Evolutionary conservation across 1,140 invertebrate species (phyloP).

Genomic region (Agraylea sexmaculata): DNA sequence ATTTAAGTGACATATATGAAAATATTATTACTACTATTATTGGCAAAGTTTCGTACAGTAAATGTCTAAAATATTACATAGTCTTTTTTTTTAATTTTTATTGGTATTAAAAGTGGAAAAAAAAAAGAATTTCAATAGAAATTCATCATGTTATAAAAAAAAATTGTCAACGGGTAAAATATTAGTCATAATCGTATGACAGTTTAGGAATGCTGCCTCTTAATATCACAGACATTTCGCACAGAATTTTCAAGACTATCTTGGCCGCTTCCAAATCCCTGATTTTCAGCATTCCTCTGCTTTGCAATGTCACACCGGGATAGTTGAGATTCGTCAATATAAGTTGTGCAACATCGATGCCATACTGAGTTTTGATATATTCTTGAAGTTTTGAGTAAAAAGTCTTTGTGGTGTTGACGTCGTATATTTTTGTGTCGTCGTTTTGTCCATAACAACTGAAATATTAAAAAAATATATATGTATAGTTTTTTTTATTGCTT

Average conservation of each 20-base stretch:
- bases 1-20: neutral
- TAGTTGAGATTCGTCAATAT: slow-evolving; percentile 11
- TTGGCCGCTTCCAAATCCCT: slow-evolving; percentile 7
- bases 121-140: too few relatives aligned
- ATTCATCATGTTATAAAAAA: slow-evolving; percentile 1
- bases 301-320: slow-evolving; percentile 9
- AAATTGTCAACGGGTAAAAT: neutral
- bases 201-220: slow-evolving; percentile 13
- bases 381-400: slow-evolving; percentile 10
- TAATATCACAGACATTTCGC: slow-evolving; percentile 16
- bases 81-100: neutral
- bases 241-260: slow-evolving; percentile 9
- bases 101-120: neutral
- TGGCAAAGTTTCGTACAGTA: slow-evolving; percentile 10
- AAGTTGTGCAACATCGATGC: slow-evolving; percentile 8
- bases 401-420: slow-evolving; percentile 6
- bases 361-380: slow-evolving; percentile 5
- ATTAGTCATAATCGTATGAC: slow-evolving; percentile 13
- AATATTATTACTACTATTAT: neutral
- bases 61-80: slow-evolving; percentile 9
- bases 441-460: slow-evolving; percentile 14
- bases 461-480: slow-evolving; percentile 7
- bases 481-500: too few relatives aligned
- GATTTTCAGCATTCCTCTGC: slow-evolving; percentile 10
- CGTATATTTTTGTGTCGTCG: slow-evolving; percentile 4